Evolutionary conservation across 2,797 vertebrate genomes (phyloP).

Genomic region (Danionella dracula): DNA sequence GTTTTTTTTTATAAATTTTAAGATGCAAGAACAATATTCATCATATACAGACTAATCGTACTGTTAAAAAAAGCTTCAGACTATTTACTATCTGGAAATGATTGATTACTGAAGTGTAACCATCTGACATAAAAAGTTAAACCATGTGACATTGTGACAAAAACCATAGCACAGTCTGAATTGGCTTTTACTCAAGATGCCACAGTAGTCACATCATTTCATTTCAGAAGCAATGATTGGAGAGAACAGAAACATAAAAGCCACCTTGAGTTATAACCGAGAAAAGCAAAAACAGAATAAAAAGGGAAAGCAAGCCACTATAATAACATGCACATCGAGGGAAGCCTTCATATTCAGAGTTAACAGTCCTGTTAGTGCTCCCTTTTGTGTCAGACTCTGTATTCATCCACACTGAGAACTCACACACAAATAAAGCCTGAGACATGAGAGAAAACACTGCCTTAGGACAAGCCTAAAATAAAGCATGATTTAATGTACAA

Average conservation of each 20-base stretch:
- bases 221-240: neutral
- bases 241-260: neutral
- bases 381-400: neutral
- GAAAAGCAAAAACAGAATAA: neutral
- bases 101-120: too few relatives aligned
- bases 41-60: too few relatives aligned
- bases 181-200: neutral
- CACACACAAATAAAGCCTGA: slow-evolving; percentile 6
- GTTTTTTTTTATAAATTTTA: too few relatives aligned
- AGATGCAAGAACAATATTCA: too few relatives aligned
- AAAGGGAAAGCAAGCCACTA: neutral
- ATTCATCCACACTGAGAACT: neutral
- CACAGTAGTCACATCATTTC: neutral
- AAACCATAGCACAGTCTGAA: neutral
- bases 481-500: slow-evolving; percentile 21
- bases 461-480: slow-evolving; percentile 30
- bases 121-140: too few relatives aligned
- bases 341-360: neutral
- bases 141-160: neutral
- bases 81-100: too few relatives aligned
- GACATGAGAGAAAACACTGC: neutral
- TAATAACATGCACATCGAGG: neutral
- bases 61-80: too few relatives aligned
- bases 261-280: neutral
- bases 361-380: neutral